Percentiles rank a stretch among this genome's conserved stretches.
Evolutionary conservation across 2,113 vertebrate genomes (phyloP).

Genomic region (Asarcornis scutulata): DNA sequence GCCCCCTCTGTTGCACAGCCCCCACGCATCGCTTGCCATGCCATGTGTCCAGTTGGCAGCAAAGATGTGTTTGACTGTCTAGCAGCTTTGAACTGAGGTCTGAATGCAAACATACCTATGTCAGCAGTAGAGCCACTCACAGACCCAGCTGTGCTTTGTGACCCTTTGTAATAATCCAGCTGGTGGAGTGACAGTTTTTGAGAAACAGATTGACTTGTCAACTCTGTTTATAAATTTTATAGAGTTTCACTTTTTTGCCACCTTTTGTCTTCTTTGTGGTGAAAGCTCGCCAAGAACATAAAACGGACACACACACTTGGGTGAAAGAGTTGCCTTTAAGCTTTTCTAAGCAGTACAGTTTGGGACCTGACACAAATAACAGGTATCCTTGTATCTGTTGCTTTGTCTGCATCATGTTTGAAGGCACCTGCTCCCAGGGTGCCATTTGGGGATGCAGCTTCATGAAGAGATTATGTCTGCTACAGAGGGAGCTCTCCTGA

Average conservation of each 20-base stretch:
- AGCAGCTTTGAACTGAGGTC: neutral
- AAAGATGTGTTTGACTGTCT: neutral
- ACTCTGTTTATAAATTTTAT: neutral
- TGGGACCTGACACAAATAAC: neutral
- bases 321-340: neutral
- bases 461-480: neutral
- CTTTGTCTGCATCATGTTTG: accelerated
- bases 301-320: accelerated
- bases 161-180: neutral
- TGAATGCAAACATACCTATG: neutral
- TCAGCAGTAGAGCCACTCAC: accelerated
- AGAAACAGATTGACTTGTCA: neutral
- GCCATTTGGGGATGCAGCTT: neutral
- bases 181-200: neutral
- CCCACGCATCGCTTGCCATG: accelerated
- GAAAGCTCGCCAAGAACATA: neutral
- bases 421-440: neutral
- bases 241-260: neutral
- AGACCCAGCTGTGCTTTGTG: neutral
- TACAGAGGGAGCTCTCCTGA: neutral
- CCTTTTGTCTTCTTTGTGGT: neutral
- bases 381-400: neutral
- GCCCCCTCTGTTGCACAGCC: neutral
- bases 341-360: accelerated
- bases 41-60: accelerated